Conservation (phyloP, 2,113 vertebrate species). For the Gopherus evgoodei region DNA sequence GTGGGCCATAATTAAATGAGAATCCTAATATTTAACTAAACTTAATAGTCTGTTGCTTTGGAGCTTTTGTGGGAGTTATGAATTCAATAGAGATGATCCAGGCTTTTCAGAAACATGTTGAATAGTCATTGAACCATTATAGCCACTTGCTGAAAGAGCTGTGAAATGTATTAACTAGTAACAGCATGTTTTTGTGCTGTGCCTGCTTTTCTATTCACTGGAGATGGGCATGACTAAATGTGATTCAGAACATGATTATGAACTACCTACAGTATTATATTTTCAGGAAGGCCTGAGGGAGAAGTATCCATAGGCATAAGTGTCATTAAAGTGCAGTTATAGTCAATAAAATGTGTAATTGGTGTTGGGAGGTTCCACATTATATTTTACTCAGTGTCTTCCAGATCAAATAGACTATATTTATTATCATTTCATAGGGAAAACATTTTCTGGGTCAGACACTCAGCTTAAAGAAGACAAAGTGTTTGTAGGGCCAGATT, state of each 20-base stretch:
- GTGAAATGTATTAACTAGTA: neutral
- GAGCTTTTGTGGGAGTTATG: constrained; percentile 57
- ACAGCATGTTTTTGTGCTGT: neutral
- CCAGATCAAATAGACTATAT: neutral
- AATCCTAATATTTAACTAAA: constrained; percentile 83
- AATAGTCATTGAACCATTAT: neutral
- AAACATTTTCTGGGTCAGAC: neutral
- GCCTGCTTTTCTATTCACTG: neutral
- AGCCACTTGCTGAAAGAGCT: neutral
- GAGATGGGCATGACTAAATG: neutral
- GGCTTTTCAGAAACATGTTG: constrained; percentile 51
- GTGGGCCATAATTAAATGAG: constrained; percentile 83
- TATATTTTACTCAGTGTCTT: neutral
- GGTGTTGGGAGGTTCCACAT: neutral
- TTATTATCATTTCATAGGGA: neutral
- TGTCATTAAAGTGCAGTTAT: neutral
- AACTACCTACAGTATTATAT: neutral
- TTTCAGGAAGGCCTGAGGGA: neutral
- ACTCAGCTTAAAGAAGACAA: neutral
- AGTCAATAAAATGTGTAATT: neutral
- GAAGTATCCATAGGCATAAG: neutral
- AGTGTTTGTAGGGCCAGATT: neutral
- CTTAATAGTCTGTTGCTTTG: constrained; percentile 75
- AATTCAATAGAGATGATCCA: constrained; percentile 61
- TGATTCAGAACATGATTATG: neutral